Evolutionary conservation across 2,888 invertebrate species (phyloP).

Genomic region (Rhorus exstirpatorius): DNA sequence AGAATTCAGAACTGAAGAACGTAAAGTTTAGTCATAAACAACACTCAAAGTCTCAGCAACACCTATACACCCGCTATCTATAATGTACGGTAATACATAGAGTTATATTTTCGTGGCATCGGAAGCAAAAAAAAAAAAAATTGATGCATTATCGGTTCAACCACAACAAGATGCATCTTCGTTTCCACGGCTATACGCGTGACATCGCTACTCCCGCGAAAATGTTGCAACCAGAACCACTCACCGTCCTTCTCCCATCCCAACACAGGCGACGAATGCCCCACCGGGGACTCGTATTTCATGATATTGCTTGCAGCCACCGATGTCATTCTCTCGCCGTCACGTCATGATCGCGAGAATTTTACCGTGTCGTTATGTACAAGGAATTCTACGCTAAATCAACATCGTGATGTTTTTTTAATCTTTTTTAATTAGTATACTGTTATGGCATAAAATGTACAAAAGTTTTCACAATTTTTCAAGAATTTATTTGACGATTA

Average conservation of each 20-base stretch:
- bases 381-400: constrained; percentile 3
- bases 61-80: constrained; percentile 66
- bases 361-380: constrained; percentile 2
- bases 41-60: constrained; percentile 74
- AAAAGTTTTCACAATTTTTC: no score
- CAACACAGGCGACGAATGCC: constrained; percentile 77
- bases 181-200: constrained; percentile 76
- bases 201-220: constrained; percentile 21
- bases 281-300: constrained; percentile 82
- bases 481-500: not conserved
- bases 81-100: not conserved
- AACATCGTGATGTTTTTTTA: not conserved
- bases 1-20: not conserved
- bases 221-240: constrained; percentile 44
- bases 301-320: constrained; percentile 73
- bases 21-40: constrained; percentile 82
- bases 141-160: not conserved
- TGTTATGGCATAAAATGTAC: no score
- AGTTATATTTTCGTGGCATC: constrained; percentile 7
- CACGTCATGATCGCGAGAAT: constrained; percentile 53
- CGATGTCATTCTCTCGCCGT: constrained; percentile 53
- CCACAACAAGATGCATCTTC: constrained; percentile 77
- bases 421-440: not conserved
- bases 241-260: constrained; percentile 7
- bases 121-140: not conserved